These are phyloP conservation scores for Megaceryle torquata DNA, from an alignment of 2,113 vertebrate species.

Conservation along the genomic window DNA sequence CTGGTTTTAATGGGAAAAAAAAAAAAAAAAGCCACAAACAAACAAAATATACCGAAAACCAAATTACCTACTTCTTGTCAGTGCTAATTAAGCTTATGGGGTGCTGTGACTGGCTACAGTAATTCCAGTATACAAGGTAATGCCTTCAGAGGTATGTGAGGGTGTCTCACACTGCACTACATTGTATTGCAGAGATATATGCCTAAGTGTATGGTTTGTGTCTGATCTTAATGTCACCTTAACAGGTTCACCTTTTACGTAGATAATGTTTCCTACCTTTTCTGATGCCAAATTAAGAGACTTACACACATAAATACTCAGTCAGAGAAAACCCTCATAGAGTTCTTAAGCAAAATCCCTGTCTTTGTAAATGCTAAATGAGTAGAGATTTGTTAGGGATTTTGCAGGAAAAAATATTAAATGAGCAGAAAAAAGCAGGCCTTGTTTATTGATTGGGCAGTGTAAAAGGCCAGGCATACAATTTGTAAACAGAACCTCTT, in stretches of 20 bases:
- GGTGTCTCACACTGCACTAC: background rate
- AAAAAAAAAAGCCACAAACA: background rate
- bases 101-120: background rate
- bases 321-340: background rate
- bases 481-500: constrained; percentile 24
- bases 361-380: background rate
- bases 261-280: background rate
- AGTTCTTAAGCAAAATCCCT: background rate
- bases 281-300: background rate
- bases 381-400: background rate
- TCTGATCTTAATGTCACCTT: background rate
- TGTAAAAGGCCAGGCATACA: background rate
- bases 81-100: background rate
- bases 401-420: background rate
- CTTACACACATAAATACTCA: background rate
- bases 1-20: background rate
- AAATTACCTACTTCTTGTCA: background rate
- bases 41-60: background rate
- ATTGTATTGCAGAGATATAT: background rate
- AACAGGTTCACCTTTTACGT: background rate
- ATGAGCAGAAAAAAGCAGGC: constrained; percentile 7
- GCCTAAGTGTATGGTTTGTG: background rate
- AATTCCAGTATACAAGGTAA: background rate
- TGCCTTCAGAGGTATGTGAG: background rate
- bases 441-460: constrained; percentile 36